Percentiles rank a stretch among this genome's conserved stretches.
Evolutionary conservation across 53 echinoderm and acorn worm species (phyloP).

Genomic region (Patiria pectinifera): DNA sequence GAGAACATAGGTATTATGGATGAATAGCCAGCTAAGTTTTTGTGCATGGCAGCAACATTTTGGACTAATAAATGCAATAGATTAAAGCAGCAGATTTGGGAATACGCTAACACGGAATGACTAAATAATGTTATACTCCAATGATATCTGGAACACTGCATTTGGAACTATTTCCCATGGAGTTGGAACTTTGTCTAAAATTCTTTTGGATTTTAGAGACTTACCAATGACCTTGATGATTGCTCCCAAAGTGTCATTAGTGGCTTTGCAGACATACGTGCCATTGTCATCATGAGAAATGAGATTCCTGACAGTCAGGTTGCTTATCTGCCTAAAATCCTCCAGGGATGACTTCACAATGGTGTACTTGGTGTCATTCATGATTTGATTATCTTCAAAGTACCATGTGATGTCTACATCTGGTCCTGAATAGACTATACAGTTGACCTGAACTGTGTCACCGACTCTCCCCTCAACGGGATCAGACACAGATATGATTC

Average conservation of each 20-base stretch:
- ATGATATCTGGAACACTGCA: too few relatives aligned
- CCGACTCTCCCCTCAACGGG: background rate
- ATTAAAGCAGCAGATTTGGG: too few relatives aligned
- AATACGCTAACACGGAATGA: too few relatives aligned
- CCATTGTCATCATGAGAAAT: background rate
- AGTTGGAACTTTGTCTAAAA: too few relatives aligned
- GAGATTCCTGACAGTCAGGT: background rate
- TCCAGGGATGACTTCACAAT: background rate
- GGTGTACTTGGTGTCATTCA: background rate
- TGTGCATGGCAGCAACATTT: too few relatives aligned
- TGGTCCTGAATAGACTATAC: background rate
- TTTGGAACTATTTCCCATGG: too few relatives aligned
- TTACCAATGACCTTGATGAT: background rate
- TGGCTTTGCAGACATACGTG: background rate
- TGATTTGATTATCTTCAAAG: background rate
- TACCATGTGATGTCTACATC: constrained; percentile 12
- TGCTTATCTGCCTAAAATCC: background rate
- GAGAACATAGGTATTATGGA: too few relatives aligned
- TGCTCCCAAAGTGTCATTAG: background rate
- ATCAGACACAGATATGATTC: constrained; percentile 8
- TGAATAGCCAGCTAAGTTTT: too few relatives aligned
- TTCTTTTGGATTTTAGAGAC: background rate
- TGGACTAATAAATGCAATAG: too few relatives aligned
- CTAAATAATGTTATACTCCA: too few relatives aligned
- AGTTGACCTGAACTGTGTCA: background rate